These are phyloP conservation scores for Epinephelus moara DNA, from an alignment of 2,113 vertebrate genomes.

Conservation along the genomic window DNA sequence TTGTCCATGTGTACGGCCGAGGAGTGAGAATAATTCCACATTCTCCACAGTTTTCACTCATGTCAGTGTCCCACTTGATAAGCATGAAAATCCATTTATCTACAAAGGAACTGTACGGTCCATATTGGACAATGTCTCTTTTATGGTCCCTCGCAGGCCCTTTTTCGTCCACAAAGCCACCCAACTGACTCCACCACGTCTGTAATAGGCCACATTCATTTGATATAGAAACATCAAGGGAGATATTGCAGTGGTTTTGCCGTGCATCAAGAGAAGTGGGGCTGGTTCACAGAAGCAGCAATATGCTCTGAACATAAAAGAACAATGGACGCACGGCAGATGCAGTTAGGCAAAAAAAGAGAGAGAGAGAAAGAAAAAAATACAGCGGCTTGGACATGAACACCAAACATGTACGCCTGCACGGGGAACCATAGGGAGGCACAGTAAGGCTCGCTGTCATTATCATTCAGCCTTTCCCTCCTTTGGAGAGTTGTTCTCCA, in stretches of 20 bases:
- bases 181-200: constrained; percentile 73
- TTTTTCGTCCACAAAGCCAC: constrained; percentile 74
- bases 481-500: not conserved
- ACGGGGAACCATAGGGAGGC: constrained; percentile 18
- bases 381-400: constrained; percentile 21
- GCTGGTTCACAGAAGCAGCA: constrained; percentile 57
- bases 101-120: constrained; percentile 75
- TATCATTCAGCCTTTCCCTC: constrained; percentile 37
- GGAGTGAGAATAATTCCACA: constrained; percentile 77
- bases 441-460: constrained; percentile 25
- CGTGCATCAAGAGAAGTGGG: constrained; percentile 66
- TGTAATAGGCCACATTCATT: constrained; percentile 75
- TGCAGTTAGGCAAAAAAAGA: constrained; percentile 20
- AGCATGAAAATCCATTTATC: constrained; percentile 84
- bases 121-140: constrained; percentile 80
- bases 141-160: constrained; percentile 74
- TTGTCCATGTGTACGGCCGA: constrained; percentile 52
- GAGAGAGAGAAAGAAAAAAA: not conserved
- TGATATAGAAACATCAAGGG: constrained; percentile 80
- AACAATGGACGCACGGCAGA: constrained; percentile 66
- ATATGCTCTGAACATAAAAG: constrained; percentile 74
- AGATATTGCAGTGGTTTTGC: constrained; percentile 53
- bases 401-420: constrained; percentile 10
- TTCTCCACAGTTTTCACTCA: constrained; percentile 83
- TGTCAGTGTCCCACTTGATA: constrained; percentile 76